Conservation (phyloP, 2,113 vertebrate species). For the Heloderma charlesbogerti region DNA sequence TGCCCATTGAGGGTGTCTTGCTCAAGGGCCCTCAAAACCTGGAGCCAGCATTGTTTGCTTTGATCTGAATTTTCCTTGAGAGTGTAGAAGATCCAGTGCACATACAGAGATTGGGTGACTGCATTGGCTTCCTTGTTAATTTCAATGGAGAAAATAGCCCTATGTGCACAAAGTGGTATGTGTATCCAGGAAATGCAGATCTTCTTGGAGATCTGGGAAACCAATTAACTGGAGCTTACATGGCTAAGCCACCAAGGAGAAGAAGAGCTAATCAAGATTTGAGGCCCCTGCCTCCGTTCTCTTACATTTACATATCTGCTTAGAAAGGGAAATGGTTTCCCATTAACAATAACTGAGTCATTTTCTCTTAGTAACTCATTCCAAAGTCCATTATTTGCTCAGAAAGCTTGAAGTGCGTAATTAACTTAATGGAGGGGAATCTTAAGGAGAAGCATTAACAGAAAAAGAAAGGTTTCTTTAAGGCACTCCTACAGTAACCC, state of each 20-base stretch:
- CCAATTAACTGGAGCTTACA: not conserved
- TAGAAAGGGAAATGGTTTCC: not conserved
- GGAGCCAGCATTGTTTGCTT: no score
- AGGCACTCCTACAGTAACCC: not conserved
- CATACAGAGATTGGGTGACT: not conserved
- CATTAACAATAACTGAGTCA: not conserved
- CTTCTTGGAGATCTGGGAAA: not conserved
- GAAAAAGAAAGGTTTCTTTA: not conserved
- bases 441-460: not conserved
- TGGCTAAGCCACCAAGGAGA: not conserved
- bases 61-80: not conserved
- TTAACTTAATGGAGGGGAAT: not conserved
- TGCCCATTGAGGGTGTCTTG: no score
- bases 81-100: not conserved
- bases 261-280: not conserved
- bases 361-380: not conserved
- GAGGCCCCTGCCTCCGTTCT: not conserved
- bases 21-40: no score
- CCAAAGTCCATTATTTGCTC: constrained; percentile 1
- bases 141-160: not conserved
- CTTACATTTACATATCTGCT: not conserved
- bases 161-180: not conserved
- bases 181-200: not conserved
- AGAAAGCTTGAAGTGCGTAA: not conserved
- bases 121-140: not conserved